Conservation (phyloP, 2,888 invertebrate species). For the Xylocampa areola region DNA sequence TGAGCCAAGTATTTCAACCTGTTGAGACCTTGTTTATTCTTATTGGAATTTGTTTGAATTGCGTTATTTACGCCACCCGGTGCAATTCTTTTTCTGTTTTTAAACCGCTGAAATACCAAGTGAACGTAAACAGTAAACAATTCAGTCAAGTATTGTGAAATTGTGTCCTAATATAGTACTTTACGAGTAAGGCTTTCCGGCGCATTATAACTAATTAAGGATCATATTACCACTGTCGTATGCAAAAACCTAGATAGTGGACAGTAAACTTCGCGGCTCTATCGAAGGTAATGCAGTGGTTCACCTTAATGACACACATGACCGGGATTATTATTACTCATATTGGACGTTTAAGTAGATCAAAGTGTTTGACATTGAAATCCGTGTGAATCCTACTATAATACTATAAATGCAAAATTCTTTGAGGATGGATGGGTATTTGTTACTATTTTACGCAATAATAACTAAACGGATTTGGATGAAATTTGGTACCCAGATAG, state of each 20-base stretch:
- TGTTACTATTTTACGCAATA: too few species aligned
- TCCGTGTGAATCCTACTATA: constrained; percentile 29
- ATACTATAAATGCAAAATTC: too few species aligned
- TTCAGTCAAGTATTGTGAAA: constrained; percentile 32
- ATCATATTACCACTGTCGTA: constrained; percentile 2
- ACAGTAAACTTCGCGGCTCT: constrained; percentile 20
- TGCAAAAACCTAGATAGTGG: constrained; percentile 14
- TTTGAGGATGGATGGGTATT: too few species aligned
- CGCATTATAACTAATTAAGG: constrained; percentile 20
- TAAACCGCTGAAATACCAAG: constrained; percentile 32
- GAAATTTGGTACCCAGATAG: too few species aligned
- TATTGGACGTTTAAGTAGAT: constrained; percentile 36
- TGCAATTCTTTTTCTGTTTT: constrained; percentile 43
- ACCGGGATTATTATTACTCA: constrained; percentile 46
- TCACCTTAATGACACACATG: constrained; percentile 62
- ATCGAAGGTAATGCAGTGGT: constrained; percentile 41
- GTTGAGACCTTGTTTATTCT: not conserved
- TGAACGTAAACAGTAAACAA: constrained; percentile 47
- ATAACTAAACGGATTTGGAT: too few species aligned
- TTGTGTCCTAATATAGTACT: constrained; percentile 42
- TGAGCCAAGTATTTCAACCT: too few species aligned
- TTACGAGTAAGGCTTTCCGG: constrained; percentile 26
- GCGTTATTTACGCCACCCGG: constrained; percentile 2
- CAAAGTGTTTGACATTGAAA: constrained; percentile 7
- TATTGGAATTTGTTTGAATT: constrained; percentile 4